Percentiles rank a stretch among this genome's conserved stretches.
phyloP scores from a whole-genome alignment of 2,113 vertebrate genomes.

The Tetrax tetrax region DNA sequence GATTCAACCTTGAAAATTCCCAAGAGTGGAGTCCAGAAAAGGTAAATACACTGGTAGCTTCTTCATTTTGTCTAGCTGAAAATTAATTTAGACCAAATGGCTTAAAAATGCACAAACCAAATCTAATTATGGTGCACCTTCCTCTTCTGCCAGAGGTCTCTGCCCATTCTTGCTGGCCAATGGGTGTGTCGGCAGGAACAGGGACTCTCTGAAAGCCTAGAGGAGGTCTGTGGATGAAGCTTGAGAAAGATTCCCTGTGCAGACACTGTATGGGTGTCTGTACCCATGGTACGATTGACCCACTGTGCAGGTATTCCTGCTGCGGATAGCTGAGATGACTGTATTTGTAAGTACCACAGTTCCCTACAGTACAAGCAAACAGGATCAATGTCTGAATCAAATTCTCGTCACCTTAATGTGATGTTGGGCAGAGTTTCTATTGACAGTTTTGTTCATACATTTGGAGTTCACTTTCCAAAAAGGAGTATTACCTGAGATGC shows the following conservation, averaged over 20 bases:
- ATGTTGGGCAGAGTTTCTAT: neutral
- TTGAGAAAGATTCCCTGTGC: neutral
- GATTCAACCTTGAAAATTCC: neutral
- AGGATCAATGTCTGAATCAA: neutral
- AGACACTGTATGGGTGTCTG: rapidly evolving
- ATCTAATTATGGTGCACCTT: neutral
- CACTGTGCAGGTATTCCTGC: neutral
- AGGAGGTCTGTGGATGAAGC: neutral
- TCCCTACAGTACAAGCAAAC: neutral
- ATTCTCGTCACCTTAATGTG: neutral
- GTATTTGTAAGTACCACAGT: neutral
- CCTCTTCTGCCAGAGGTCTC: neutral
- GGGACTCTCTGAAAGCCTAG: neutral
- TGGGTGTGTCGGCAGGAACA: neutral
- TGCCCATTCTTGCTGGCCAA: neutral
- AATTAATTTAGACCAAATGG: neutral
- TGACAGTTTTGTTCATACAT: neutral
- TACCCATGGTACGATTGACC: neutral
- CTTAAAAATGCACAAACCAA: neutral
- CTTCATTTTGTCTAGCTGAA: neutral
- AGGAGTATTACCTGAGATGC: neutral
- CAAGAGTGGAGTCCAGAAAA: neutral
- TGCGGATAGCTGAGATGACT: neutral
- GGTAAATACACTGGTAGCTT: neutral
- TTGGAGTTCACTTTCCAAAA: neutral